phyloP scores from a whole-genome alignment of 2,113 vertebrate species.

The Peromyscus maniculatus region DNA sequence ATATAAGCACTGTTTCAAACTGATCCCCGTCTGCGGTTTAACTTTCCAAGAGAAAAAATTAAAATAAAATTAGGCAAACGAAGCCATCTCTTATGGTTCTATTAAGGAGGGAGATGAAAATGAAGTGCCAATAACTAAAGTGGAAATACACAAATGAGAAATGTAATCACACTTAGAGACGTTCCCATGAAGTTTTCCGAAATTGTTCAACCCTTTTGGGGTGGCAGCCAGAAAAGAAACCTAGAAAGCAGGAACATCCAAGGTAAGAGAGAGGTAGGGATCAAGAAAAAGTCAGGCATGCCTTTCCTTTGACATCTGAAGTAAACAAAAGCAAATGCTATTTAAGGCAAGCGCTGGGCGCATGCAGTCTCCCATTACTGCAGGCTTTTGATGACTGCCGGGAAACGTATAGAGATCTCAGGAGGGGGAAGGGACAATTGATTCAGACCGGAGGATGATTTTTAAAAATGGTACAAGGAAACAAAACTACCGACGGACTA shows the following conservation, averaged over 20 bases:
- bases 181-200: background rate
- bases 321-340: constrained; percentile 21
- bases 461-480: constrained; percentile 5
- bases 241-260: constrained; percentile 59
- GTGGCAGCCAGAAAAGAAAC: constrained; percentile 43
- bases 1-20: background rate
- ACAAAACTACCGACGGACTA: background rate
- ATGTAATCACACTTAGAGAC: background rate
- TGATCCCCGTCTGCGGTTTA: background rate
- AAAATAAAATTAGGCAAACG: background rate
- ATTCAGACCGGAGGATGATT: background rate
- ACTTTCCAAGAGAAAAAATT: background rate
- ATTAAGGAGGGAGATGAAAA: background rate
- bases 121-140: background rate
- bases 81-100: background rate
- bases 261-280: background rate
- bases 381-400: constrained; percentile 4
- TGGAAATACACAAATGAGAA: background rate
- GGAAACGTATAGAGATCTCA: background rate
- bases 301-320: constrained; percentile 25
- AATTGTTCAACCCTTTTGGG: background rate
- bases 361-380: background rate
- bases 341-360: constrained; percentile 12
- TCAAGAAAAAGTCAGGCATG: background rate
- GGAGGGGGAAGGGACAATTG: background rate